Percentiles rank a stretch among this genome's conserved stretches.
Evolutionary conservation across 2,113 vertebrate genomes (phyloP).

Genomic region (Myanophis thanlyinensis): DNA sequence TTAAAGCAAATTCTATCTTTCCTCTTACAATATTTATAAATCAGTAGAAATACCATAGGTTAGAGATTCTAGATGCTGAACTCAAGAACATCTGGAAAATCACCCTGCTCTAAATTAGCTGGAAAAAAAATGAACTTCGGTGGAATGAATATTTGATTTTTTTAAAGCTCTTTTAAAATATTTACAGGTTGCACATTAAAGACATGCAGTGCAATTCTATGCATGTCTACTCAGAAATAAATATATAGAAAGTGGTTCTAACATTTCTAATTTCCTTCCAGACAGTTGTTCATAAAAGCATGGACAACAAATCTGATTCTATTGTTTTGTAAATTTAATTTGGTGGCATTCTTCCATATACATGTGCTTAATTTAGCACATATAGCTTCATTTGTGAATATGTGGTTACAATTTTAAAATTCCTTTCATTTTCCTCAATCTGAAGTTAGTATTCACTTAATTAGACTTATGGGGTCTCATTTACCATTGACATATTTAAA

Average conservation of each 20-base stretch:
- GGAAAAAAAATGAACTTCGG: background rate
- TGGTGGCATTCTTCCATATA: background rate
- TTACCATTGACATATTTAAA: background rate
- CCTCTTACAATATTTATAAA: background rate
- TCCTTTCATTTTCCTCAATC: background rate
- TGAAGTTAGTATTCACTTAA: background rate
- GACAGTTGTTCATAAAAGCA: no score
- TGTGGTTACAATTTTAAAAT: background rate
- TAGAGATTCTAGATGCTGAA: background rate
- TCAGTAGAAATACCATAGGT: background rate
- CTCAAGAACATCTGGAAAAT: background rate
- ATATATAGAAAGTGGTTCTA: background rate
- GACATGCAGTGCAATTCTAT: background rate
- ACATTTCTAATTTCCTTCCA: background rate
- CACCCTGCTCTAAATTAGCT: background rate
- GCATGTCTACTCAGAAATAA: background rate
- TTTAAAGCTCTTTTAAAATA: background rate
- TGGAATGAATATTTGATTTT: background rate
- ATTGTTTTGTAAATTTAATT: background rate
- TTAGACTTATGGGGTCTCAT: background rate
- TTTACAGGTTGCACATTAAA: background rate
- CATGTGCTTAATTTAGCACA: background rate
- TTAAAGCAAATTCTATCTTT: background rate
- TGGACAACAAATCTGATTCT: background rate
- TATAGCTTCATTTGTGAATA: background rate